Evolutionary conservation across 2,113 vertebrate species (phyloP), one percentile per base, ranked within the genome.

Genomic region (Cromileptes altivelis): DNA sequence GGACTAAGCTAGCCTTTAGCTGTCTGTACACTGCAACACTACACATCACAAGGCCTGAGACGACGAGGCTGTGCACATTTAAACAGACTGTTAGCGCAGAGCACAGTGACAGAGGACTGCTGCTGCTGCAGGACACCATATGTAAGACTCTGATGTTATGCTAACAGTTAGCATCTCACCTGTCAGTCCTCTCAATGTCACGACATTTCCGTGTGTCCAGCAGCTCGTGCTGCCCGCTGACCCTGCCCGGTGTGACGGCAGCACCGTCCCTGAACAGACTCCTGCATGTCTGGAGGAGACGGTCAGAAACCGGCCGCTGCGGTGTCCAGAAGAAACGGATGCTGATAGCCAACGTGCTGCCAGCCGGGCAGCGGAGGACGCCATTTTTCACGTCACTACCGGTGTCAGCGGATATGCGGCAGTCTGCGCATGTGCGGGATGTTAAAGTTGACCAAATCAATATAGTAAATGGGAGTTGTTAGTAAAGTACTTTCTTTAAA

Each of bases 181-280:
- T 86, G 91, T 70, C 57, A 78, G 68, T 52, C 69, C 45, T 23
- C 58, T 90, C 93, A 94, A 95, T 95, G 94, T 95, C 94, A 94
- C 87, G 12, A 1, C 56, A 60, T 75, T 64, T 71, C 72, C 37
- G 11, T 52, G 80, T 23, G 82, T 81, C 85, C 85, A 70, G 23
- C 80, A 70, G 80, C 83, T 78, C 52, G 17, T 21, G 55, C 55
- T 12, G 0, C 23, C 78, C 12, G 70, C 62, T 14, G 13, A 21
- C 33, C 47, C 19, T 49, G 79, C 73, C 25, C 61, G 70, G 11
- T 69, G 84, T 5, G 27, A 21, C 72, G 19, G 74, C 6, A 17
- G 42, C 2, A 8, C 2, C 2, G 75, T 21, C 18, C 70, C 55
- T 3, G 72, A 56, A 25, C 47, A 45, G 3, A 40, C 33, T 3